A percentile compares a stretch with the other conserved stretches of the same genome.
These are phyloP conservation scores for Eupelmus urozonus DNA, from an alignment of 2,888 invertebrate species.

Conservation along the genomic window DNA sequence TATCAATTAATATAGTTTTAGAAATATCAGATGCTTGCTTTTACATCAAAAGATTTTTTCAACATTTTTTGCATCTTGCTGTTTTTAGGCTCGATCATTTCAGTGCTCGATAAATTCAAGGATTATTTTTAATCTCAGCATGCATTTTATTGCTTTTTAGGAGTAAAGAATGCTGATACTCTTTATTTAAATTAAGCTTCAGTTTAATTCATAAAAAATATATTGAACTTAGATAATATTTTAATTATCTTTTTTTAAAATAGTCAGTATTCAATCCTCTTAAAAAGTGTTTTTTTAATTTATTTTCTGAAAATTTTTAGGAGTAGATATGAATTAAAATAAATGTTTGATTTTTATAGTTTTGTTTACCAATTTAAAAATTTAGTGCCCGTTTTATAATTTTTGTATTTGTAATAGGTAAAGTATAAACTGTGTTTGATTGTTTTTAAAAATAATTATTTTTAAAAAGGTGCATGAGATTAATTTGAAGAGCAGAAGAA, in stretches of 20 bases:
- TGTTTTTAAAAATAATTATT: conserved; percentile 4
- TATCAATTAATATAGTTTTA: conserved; percentile 57
- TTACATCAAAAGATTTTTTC: conserved; percentile 40
- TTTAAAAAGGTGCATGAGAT: conserved; percentile 36
- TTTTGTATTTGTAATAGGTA: neutral
- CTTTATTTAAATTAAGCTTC: neutral
- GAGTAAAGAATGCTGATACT: conserved; percentile 15
- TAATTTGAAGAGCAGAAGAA: conserved; percentile 6
- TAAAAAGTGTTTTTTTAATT: neutral
- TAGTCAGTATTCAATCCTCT: conserved; percentile 5
- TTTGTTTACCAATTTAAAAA: too few species aligned
- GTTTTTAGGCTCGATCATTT: conserved; percentile 61
- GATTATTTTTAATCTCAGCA: conserved; percentile 29
- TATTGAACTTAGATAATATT: neutral
- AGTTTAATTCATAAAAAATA: too few species aligned
- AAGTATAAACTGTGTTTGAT: too few species aligned
- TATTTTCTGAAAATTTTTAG: conserved; percentile 3
- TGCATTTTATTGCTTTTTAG: conserved; percentile 18
- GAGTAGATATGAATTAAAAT: conserved; percentile 14
- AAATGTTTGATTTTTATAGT: too few species aligned
- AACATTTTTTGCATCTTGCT: conserved; percentile 63
- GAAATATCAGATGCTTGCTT: conserved; percentile 56
- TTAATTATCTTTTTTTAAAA: neutral
- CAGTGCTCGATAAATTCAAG: conserved; percentile 11
- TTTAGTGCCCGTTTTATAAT: neutral